Conservation (phyloP, 2,797 vertebrate genomes). For the Podarcis siculus region DNA sequence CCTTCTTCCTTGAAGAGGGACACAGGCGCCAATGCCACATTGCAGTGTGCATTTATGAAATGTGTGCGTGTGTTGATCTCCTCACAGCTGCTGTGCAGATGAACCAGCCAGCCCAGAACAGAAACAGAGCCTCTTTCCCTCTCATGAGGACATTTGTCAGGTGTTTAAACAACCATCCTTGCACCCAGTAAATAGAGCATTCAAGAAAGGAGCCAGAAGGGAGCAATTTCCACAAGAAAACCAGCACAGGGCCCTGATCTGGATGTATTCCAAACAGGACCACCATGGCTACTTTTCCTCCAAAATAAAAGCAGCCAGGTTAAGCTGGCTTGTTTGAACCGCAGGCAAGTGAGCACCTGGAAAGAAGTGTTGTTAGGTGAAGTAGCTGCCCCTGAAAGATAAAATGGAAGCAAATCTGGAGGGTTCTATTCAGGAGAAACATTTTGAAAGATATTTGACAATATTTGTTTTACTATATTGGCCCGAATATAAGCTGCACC, state of each 20-base stretch:
- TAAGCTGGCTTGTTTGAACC: no score
- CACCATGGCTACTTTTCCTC: no score
- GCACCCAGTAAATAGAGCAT: no score
- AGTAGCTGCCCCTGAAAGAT: not conserved
- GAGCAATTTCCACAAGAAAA: no score
- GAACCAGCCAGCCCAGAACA: not conserved
- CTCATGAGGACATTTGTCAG: no score
- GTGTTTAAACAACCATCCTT: no score
- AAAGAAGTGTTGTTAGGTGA: not conserved
- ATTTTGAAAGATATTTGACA: not conserved
- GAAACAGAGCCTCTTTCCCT: not conserved
- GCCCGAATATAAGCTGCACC: not conserved
- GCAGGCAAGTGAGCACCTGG: not conserved
- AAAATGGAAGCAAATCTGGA: not conserved
- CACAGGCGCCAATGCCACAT: not conserved
- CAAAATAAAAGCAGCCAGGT: no score
- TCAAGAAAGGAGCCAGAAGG: no score
- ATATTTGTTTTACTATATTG: not conserved
- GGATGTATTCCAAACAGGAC: no score
- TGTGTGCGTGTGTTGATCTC: not conserved
- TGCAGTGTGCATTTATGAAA: not conserved
- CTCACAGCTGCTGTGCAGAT: not conserved
- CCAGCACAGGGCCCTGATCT: no score
- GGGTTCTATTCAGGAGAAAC: not conserved
- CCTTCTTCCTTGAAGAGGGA: not conserved